These are phyloP conservation scores for Phylloscopus collybita DNA, from an alignment of 2,797 vertebrate genomes.

Conservation along the genomic window DNA sequence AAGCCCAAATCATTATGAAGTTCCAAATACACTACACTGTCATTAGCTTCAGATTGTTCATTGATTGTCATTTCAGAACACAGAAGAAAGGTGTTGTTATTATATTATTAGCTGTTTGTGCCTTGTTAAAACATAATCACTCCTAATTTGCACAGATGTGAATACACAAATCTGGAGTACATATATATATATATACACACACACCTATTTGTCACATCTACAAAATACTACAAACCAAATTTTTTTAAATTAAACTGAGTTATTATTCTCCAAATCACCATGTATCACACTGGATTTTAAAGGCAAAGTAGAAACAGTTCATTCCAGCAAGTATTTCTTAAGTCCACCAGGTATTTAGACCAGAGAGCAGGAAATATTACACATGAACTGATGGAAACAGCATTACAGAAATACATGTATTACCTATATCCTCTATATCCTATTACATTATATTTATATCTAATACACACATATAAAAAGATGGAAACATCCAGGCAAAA, in stretches of 20 bases:
- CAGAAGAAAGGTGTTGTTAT: not conserved
- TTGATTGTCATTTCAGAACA: not conserved
- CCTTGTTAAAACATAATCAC: not conserved
- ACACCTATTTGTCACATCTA: not conserved
- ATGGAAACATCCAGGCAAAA: not conserved
- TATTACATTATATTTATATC: not conserved
- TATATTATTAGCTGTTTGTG: not conserved
- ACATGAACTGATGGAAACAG: not conserved
- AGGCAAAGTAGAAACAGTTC: not conserved
- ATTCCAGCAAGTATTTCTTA: not conserved
- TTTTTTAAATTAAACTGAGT: not conserved
- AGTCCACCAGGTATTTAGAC: not conserved
- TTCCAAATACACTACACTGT: not conserved
- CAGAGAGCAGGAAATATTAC: not conserved
- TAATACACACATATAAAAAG: not conserved
- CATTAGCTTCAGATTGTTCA: not conserved
- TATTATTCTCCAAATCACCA: not conserved
- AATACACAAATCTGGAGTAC: not conserved
- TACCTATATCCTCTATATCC: not conserved
- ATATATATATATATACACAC: not conserved
- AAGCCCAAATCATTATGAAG: not conserved
- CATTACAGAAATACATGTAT: not conserved
- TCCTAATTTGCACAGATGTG: not conserved
- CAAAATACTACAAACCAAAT: not conserved
- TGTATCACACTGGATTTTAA: not conserved